Conservation (phyloP, 1,140 invertebrate genomes). For the Danaus melanippus region DNA sequence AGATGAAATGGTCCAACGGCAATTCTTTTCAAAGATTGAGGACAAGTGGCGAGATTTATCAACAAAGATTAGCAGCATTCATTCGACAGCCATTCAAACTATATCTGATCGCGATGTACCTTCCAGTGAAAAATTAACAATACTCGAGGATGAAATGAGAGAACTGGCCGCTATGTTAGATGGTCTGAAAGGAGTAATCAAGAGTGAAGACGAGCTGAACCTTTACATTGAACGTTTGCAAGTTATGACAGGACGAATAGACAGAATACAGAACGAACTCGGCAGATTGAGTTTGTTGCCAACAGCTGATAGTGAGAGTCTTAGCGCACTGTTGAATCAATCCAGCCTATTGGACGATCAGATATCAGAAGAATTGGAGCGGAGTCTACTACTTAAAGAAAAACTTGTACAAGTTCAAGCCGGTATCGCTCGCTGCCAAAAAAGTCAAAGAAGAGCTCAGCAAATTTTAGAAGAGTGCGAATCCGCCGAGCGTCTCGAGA, state of each 20-base stretch:
- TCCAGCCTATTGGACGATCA: constrained; percentile 79
- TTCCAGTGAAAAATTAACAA: constrained; percentile 78
- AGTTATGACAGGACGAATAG: constrained; percentile 81
- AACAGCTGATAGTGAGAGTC: constrained; percentile 80
- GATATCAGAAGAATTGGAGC: constrained; percentile 82
- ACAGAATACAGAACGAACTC: constrained; percentile 84
- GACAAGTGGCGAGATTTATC: constrained; percentile 82
- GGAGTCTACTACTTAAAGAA: constrained; percentile 78
- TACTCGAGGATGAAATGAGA: constrained; percentile 81
- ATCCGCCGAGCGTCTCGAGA: constrained; percentile 77
- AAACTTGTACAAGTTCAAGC: constrained; percentile 79
- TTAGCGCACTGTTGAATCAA: constrained; percentile 78
- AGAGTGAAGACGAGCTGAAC: constrained; percentile 85
- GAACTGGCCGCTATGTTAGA: constrained; percentile 79
- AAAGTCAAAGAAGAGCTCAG: constrained; percentile 76
- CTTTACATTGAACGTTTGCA: constrained; percentile 85
- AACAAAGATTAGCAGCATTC: constrained; percentile 76
- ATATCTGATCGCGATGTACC: constrained; percentile 81
- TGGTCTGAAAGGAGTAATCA: constrained; percentile 82
- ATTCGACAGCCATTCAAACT: constrained; percentile 76
- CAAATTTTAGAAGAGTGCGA: constrained; percentile 80
- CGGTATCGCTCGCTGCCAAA: constrained; percentile 77
- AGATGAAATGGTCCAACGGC: constrained; percentile 85
- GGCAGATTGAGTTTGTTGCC: constrained; percentile 81
- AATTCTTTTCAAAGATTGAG: constrained; percentile 82